Evolutionary conservation across 2,113 vertebrate genomes (phyloP).

Genomic region (Corythornis madagascariensis): DNA sequence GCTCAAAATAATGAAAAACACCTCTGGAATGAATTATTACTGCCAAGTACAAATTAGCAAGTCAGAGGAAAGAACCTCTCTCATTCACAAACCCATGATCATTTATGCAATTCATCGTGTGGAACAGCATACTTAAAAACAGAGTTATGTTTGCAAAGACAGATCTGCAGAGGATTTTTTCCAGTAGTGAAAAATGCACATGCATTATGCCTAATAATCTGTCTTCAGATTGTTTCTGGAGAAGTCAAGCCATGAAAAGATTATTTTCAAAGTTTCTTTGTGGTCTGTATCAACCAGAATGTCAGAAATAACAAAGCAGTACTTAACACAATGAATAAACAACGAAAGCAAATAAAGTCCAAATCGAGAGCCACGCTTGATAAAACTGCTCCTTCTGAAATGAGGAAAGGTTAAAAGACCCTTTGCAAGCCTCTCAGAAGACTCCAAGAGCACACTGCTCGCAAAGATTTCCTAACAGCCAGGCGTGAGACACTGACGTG

Average conservation of each 20-base stretch:
- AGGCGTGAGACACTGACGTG: background rate
- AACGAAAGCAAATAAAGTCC: background rate
- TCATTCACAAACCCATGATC: background rate
- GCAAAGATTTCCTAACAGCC: slow-evolving; percentile 2
- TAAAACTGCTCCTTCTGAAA: background rate
- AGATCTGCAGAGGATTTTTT: background rate
- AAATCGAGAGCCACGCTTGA: background rate
- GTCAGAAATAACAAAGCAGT: background rate
- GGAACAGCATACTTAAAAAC: background rate
- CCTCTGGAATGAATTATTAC: background rate
- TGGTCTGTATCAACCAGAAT: background rate
- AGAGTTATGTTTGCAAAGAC: background rate
- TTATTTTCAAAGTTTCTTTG: slow-evolving; percentile 3
- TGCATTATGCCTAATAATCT: background rate
- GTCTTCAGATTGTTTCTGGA: background rate
- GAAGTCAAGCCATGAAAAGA: background rate
- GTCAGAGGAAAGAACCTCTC: background rate
- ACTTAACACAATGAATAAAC: background rate
- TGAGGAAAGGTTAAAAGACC: background rate
- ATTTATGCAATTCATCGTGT: background rate
- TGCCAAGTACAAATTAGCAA: background rate
- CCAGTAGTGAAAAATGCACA: background rate
- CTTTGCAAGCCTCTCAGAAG: background rate
- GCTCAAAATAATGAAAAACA: background rate
- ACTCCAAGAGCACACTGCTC: background rate